Conservation (phyloP, 2,888 invertebrate species). For the Cryptus armator region DNA sequence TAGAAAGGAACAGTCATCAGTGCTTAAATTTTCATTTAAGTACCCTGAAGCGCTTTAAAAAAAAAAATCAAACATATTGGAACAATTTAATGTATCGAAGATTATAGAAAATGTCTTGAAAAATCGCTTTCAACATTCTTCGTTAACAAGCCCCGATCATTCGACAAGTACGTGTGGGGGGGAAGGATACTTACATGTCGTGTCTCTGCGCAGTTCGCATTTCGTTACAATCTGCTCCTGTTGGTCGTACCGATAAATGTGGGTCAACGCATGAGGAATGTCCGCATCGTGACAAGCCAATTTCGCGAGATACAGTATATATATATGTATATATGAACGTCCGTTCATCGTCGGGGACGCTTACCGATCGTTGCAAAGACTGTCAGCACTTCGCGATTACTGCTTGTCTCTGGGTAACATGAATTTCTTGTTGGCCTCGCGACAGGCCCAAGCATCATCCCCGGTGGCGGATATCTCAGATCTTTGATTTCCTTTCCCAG, state of each 20-base stretch:
- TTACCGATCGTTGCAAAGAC: constrained; percentile 56
- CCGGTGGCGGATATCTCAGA: constrained; percentile 55
- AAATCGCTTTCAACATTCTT: constrained; percentile 74
- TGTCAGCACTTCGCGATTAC: constrained; percentile 52
- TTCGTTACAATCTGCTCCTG: constrained; percentile 65
- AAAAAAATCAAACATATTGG: constrained; percentile 10
- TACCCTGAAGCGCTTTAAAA: background rate
- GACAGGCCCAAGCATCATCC: constrained; percentile 48
- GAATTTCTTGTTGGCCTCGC: constrained; percentile 55
- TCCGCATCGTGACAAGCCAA: constrained; percentile 78
- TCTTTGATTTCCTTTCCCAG: constrained; percentile 51
- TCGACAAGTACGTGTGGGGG: constrained; percentile 24
- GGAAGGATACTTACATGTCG: background rate
- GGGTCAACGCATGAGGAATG: constrained; percentile 83
- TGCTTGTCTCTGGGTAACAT: constrained; percentile 43
- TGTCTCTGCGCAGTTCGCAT: constrained; percentile 72
- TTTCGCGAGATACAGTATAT: constrained; percentile 68
- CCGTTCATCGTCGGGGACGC: constrained; percentile 30
- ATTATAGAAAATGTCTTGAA: constrained; percentile 26
- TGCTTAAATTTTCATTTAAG: background rate
- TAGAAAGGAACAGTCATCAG: background rate
- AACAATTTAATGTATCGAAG: constrained; percentile 18
- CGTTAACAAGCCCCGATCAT: constrained; percentile 79
- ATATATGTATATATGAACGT: background rate
- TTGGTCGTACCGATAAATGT: constrained; percentile 65